Conservation (phyloP, 2,113 vertebrate genomes). For the Gila orcuttii region DNA sequence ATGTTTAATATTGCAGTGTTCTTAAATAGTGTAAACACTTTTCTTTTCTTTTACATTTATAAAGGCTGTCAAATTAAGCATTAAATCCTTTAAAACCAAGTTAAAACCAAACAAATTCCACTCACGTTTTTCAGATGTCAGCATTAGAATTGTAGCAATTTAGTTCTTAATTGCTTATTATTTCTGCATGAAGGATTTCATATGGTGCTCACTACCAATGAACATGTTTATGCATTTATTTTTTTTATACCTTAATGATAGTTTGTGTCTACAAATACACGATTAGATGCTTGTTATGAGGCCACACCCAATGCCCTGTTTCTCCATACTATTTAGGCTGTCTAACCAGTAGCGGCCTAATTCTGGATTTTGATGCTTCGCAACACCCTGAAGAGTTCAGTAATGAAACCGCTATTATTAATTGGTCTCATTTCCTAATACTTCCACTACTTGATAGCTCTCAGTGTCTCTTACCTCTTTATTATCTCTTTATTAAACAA, state of each 20-base stretch:
- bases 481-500: neutral
- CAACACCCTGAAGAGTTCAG: constrained; percentile 40
- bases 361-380: constrained; percentile 43
- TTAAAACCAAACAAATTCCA: too few species aligned
- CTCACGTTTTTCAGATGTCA: neutral
- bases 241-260: constrained; percentile 8
- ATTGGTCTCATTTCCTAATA: constrained; percentile 47
- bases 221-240: neutral
- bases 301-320: constrained; percentile 35
- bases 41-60: too few species aligned
- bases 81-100: too few species aligned
- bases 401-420: constrained; percentile 50
- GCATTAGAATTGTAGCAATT: neutral
- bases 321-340: constrained; percentile 47
- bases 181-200: neutral
- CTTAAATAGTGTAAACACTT: too few species aligned
- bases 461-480: neutral
- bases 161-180: neutral
- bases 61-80: too few species aligned
- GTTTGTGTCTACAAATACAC: neutral
- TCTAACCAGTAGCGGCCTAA: constrained; percentile 41
- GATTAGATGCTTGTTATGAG: constrained; percentile 2
- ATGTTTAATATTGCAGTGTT: too few species aligned
- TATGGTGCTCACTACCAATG: neutral
- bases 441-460: neutral